These are phyloP conservation scores for Bursaphelenchus okinawaensis DNA, from an alignment of 2,888 invertebrate species.

Conservation along the genomic window DNA sequence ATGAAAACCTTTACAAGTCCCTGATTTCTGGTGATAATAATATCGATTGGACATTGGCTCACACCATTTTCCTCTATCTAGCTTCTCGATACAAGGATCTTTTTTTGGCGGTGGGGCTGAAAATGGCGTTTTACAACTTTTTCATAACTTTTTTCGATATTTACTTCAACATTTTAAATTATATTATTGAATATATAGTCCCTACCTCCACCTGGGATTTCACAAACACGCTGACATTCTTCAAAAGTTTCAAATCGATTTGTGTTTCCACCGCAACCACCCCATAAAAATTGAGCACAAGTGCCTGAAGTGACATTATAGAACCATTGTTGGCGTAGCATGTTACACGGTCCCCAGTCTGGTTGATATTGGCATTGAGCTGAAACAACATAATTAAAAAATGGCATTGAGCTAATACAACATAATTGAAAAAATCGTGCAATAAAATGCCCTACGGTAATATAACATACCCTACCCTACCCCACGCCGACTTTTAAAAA, in stretches of 20 bases:
- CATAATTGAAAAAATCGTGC: too few relatives aligned
- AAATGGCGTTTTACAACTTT: too few relatives aligned
- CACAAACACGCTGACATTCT: constrained; percentile 47
- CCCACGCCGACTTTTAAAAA: neutral
- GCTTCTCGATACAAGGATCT: constrained; percentile 45
- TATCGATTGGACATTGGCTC: constrained; percentile 43
- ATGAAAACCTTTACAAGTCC: constrained; percentile 45
- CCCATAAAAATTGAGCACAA: constrained; percentile 53
- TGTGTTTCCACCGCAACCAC: constrained; percentile 47
- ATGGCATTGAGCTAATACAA: neutral
- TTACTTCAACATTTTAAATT: too few relatives aligned
- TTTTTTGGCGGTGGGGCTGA: constrained; percentile 5
- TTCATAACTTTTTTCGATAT: too few relatives aligned
- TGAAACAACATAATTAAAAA: constrained; percentile 5
- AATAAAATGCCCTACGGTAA: neutral
- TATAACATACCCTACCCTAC: neutral
- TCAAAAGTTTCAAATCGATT: constrained; percentile 50
- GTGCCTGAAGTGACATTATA: constrained; percentile 47
- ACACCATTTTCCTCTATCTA: constrained; percentile 53
- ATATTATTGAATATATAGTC: neutral
- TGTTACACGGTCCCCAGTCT: constrained; percentile 52
- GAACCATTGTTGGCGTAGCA: constrained; percentile 50
- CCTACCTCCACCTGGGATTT: constrained; percentile 40
- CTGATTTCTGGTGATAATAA: constrained; percentile 26
- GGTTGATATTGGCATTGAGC: constrained; percentile 43